Base-by-base conservation (phyloP, 2,797 vertebrate genomes). In the Darevskia nairensis region DNA sequence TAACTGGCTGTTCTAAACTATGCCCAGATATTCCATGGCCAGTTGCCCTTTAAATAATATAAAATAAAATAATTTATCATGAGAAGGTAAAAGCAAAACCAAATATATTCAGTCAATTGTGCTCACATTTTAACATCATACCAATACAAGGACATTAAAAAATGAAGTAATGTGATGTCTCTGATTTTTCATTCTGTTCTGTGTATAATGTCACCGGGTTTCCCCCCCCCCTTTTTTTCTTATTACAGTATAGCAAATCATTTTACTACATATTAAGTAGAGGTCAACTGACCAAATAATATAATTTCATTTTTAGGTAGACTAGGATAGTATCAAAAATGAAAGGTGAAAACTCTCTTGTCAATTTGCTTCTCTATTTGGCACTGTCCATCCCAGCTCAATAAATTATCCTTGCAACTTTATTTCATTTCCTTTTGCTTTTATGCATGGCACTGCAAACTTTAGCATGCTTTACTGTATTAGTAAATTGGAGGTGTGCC, bases 391-490 rank as follows among this genome's bases (percentile, higher is more conserved):
- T 85, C 29, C 64, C 50, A 46, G 46, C 23, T 46, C 66, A 82
- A 77, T 32, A 86, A 82, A 76, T 46, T 9, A 55, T 83, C 50
- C 13, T 83, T 44, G 10, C 75, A 23, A 32, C 32, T 88, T 55
- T 32, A 84, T 35, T 71, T 87, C 27, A 32, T 82, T 78, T 88
- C 44, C 64, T 71, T 84, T 71, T 83, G 46, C 32, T n/a, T 82
- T 76, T 76, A 50, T 39, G n/a, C 32, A 68, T 32, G 77, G 21
- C 59, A 55, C 50, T 69, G 64, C 75, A 80, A 79, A 84, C 66
- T 68, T 35, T 84, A 35, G 50, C 86, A 8, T 29, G 8, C 55
- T 92, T 84, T 86, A 46, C 39, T 88, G 4, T 87, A 21, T 75
- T 41, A 68, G 46, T 59, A 9, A 59, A 11, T 27, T 89, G 74